Conservation (phyloP, 2,113 vertebrate species). For the mouse (Mus musculus) region GRCm39 chr4:46823501-46824000, state of each 20-base stretch:
- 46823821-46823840: neutral
- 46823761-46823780: too few relatives aligned
- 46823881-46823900: neutral
- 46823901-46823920: neutral
- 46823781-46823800: neutral
- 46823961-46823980: neutral
- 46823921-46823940: neutral
- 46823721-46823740: neutral
- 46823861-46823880: neutral
- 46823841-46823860: neutral
- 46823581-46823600: too few relatives aligned
- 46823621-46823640: neutral
- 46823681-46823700: neutral
- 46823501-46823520: neutral
- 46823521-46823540: neutral
- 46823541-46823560: neutral
- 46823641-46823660: neutral
- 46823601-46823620: neutral
- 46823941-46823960: too few relatives aligned
- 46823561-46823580: neutral
- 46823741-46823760: neutral
- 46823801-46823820: too few relatives aligned
- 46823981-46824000: neutral
- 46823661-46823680: neutral
- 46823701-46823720: neutral